Evolutionary conservation across 1,140 invertebrate genomes (phyloP).

Genomic region (Forficula auricularia): DNA sequence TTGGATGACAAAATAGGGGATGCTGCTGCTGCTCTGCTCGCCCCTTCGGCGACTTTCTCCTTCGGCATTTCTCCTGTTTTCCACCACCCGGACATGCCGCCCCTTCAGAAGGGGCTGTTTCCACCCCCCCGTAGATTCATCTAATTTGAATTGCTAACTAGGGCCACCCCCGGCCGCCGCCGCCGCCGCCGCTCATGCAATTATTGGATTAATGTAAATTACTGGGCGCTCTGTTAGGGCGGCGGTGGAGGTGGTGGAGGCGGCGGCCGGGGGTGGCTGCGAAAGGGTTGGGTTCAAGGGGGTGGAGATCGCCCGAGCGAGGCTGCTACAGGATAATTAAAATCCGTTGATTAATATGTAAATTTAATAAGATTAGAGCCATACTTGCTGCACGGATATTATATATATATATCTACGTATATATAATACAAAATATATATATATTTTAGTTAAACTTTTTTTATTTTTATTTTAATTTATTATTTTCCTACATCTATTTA

Average conservation of each 20-base stretch:
- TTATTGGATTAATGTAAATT: constrained; percentile 89
- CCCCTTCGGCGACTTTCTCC: no score
- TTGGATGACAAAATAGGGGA: no score
- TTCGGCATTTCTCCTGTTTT: no score
- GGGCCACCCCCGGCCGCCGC: constrained; percentile 50
- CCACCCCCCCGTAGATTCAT: constrained; percentile 25
- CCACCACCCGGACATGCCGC: no score
- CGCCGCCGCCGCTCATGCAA: constrained; percentile 38
- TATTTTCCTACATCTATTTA: no score
- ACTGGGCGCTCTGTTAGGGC: constrained; percentile 35
- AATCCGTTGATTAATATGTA: constrained; percentile 95
- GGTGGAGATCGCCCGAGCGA: background rate
- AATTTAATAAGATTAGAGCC: constrained; percentile 89
- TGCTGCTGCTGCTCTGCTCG: no score
- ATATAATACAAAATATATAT: no score
- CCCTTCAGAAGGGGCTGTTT: no score
- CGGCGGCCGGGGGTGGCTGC: constrained; percentile 20
- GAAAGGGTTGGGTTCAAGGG: constrained; percentile 28
- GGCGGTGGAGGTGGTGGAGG: constrained; percentile 18
- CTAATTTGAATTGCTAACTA: constrained; percentile 85
- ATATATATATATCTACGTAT: no score
- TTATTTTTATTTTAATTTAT: no score
- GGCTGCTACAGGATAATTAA: constrained; percentile 55
- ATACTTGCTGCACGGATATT: background rate
- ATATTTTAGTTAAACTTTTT: no score